Percentiles rank a stretch among this genome's conserved stretches.
phyloP scores from a whole-genome alignment of 2,888 invertebrate genomes.

The Melipona bicolor region DNA sequence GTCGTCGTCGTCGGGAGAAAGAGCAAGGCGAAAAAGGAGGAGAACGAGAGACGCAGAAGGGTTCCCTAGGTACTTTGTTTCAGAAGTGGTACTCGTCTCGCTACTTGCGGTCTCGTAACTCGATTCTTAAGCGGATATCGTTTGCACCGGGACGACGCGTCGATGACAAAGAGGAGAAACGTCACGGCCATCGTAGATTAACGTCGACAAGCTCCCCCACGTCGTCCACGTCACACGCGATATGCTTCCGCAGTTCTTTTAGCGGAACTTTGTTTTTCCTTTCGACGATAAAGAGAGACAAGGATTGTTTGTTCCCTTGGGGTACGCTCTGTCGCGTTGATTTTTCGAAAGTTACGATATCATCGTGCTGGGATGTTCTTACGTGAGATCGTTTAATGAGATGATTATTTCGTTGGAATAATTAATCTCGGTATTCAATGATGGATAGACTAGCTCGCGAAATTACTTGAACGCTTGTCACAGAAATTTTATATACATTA shows the following conservation, averaged over 20 bases:
- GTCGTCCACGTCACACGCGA: background rate
- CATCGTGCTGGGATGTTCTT: background rate
- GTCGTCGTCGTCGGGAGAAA: constrained; percentile 51
- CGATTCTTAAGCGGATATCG: constrained; percentile 71
- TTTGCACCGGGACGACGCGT: constrained; percentile 59
- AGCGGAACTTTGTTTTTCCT: background rate
- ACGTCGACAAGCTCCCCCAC: background rate
- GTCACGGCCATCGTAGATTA: constrained; percentile 46
- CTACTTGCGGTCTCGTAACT: constrained; percentile 69
- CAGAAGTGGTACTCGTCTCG: constrained; percentile 62
- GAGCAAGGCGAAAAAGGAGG: constrained; percentile 50
- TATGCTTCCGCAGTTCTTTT: background rate
- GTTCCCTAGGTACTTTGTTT: constrained; percentile 49
- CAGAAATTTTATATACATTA: too few species aligned
- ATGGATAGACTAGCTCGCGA: background rate
- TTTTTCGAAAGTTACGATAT: background rate
- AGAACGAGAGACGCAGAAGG: constrained; percentile 21
- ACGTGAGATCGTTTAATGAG: background rate
- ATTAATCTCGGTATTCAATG: background rate
- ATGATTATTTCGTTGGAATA: background rate
- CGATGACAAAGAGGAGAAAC: constrained; percentile 45
- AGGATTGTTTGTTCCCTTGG: background rate
- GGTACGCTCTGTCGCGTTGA: background rate
- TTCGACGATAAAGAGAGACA: background rate
- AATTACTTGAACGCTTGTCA: too few species aligned